Percentiles rank a stretch among this genome's conserved stretches.
These are phyloP conservation scores for Gryllus bimaculatus DNA, from an alignment of 1,140 invertebrate species.

Conservation along the genomic window DNA sequence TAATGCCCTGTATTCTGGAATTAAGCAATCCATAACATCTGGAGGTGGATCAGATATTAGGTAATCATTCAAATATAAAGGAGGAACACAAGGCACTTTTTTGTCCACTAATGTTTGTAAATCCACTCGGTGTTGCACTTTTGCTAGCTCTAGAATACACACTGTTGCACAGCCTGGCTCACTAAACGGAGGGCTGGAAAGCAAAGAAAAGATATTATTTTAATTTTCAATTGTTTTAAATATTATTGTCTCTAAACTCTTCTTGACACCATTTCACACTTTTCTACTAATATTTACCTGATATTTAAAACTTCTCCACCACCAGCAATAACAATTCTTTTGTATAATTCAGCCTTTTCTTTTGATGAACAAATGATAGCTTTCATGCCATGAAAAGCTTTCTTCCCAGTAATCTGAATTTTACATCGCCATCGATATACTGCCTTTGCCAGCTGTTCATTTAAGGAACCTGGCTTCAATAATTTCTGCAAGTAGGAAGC, in stretches of 20 bases:
- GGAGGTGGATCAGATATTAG: slow-evolving; percentile 35
- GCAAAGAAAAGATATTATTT: background rate
- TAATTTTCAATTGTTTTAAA: too few species aligned
- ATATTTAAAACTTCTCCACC: slow-evolving; percentile 53
- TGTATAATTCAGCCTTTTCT: slow-evolving; percentile 50
- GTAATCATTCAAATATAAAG: slow-evolving; percentile 46
- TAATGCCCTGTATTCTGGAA: slow-evolving; percentile 32
- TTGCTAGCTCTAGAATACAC: slow-evolving; percentile 44
- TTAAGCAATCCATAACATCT: slow-evolving; percentile 35
- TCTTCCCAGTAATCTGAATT: slow-evolving; percentile 33
- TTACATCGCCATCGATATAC: slow-evolving; percentile 54
- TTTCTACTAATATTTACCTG: slow-evolving; percentile 30
- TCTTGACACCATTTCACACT: too few species aligned
- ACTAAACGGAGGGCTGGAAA: slow-evolving; percentile 28
- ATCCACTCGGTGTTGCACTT: slow-evolving; percentile 39
- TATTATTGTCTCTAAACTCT: too few species aligned
- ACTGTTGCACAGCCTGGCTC: slow-evolving; percentile 38
- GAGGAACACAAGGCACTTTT: slow-evolving; percentile 43
- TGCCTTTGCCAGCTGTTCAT: slow-evolving; percentile 30
- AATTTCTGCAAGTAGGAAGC: slow-evolving; percentile 35
- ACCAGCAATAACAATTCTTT: slow-evolving; percentile 59
- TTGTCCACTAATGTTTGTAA: slow-evolving; percentile 38
- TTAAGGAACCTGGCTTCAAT: slow-evolving; percentile 42
- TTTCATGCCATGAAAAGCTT: slow-evolving; percentile 56
- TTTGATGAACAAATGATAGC: slow-evolving; percentile 58